These are phyloP conservation scores for Danio choprae DNA, from an alignment of 2,797 vertebrate genomes.

Conservation along the genomic window DNA sequence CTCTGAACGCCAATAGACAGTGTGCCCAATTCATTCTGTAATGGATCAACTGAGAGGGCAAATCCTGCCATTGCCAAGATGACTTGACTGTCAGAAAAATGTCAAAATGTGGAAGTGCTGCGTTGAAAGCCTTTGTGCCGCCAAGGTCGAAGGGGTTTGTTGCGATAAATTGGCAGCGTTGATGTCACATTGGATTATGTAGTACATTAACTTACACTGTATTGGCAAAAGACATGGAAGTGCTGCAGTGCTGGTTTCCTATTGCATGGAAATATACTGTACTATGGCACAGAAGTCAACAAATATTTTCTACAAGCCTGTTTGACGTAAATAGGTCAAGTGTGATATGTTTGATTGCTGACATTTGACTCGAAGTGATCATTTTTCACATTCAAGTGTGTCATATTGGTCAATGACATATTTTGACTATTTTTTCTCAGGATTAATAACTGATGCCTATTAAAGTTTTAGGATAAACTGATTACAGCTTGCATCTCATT, in stretches of 20 bases:
- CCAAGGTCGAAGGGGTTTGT: conserved; percentile 37
- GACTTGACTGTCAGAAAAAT: conserved; percentile 33
- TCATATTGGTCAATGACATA: background rate
- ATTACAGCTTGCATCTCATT: conserved; percentile 20
- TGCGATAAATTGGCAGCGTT: conserved; percentile 39
- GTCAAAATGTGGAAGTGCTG: background rate
- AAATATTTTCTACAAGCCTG: background rate
- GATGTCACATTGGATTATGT: conserved; percentile 59
- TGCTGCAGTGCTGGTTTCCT: conserved; percentile 64
- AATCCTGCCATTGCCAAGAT: conserved; percentile 42
- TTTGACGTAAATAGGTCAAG: background rate
- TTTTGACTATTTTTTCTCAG: background rate
- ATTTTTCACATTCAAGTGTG: background rate
- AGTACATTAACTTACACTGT: conserved; percentile 44
- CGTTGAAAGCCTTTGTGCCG: conserved; percentile 4
- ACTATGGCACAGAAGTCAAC: conserved; percentile 53
- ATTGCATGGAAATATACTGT: conserved; percentile 64
- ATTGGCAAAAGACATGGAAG: conserved; percentile 66
- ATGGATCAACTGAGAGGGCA: conserved; percentile 36
- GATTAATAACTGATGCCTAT: background rate
- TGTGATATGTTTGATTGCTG: background rate
- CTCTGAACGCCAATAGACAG: conserved; percentile 48
- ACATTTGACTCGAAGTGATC: conserved; percentile 3
- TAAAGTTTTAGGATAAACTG: conserved; percentile 19
- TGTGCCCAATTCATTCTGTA: conserved; percentile 39